Conservation (phyloP, 2,888 invertebrate species). For the Listrodromus nycthemerus region DNA sequence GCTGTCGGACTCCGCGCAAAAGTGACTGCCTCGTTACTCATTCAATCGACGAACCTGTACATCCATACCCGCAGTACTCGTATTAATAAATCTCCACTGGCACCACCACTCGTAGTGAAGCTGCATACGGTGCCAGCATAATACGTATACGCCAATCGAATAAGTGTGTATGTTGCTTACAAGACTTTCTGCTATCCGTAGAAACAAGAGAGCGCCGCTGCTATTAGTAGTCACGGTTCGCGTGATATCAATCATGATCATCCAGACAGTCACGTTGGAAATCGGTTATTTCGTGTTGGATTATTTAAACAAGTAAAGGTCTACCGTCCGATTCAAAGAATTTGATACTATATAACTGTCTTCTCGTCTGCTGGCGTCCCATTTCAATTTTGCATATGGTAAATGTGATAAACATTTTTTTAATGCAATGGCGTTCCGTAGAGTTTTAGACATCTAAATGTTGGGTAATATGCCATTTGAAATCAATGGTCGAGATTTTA, state of each 20-base stretch:
- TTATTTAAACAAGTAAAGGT: background rate
- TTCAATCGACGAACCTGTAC: conserved; percentile 63
- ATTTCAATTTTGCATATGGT: too few species aligned
- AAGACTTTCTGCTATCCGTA: conserved; percentile 16
- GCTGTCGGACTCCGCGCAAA: conserved; percentile 41
- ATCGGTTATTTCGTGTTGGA: background rate
- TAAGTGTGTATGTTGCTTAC: conserved; percentile 20
- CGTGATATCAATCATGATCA: conserved; percentile 32
- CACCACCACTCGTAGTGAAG: conserved; percentile 45
- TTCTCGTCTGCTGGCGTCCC: background rate
- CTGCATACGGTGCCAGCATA: conserved; percentile 24
- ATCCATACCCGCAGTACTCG: conserved; percentile 57
- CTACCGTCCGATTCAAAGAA: background rate
- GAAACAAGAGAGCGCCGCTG: conserved; percentile 16
- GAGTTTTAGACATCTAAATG: background rate
- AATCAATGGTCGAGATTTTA: too few species aligned
- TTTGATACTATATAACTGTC: background rate
- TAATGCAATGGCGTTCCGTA: background rate
- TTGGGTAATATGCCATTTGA: too few species aligned
- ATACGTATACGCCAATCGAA: conserved; percentile 35
- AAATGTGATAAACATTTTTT: too few species aligned
- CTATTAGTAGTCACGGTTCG: conserved; percentile 25
- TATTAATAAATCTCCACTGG: conserved; percentile 64
- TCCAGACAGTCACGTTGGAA: conserved; percentile 2
- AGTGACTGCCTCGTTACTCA: conserved; percentile 60